Evolutionary conservation across 1,140 invertebrate species (phyloP).

Genomic region (Orchesella cincta): DNA sequence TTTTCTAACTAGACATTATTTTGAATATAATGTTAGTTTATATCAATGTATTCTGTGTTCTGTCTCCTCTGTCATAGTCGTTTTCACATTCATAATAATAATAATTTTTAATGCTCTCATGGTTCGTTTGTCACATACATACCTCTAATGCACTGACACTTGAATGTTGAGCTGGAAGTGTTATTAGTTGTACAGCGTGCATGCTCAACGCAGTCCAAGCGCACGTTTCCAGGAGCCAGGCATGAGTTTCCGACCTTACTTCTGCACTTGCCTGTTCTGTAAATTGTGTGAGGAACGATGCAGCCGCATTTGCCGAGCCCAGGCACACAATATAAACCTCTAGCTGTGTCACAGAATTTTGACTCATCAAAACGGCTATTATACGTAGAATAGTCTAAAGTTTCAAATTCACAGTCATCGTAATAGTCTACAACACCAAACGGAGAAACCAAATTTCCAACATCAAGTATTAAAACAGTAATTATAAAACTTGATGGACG

Average conservation of each 20-base stretch:
- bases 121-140: background rate
- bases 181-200: slow-evolving; percentile 32
- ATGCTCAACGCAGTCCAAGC: slow-evolving; percentile 42
- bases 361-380: slow-evolving; percentile 25
- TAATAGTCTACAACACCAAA: slow-evolving; percentile 38
- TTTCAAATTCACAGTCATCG: slow-evolving; percentile 39
- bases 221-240: slow-evolving; percentile 21
- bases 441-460: background rate
- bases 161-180: background rate
- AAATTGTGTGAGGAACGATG: slow-evolving; percentile 36
- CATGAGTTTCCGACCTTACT: slow-evolving; percentile 35
- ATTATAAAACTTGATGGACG: background rate
- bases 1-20: background rate
- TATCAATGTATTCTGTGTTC: too few relatives aligned
- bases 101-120: background rate
- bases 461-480: background rate
- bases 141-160: slow-evolving; percentile 34
- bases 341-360: slow-evolving; percentile 33
- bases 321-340: slow-evolving; percentile 40
- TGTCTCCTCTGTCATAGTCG: too few relatives aligned
- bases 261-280: slow-evolving; percentile 41
- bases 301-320: slow-evolving; percentile 42
- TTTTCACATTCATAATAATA: background rate
- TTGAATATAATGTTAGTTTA: too few relatives aligned
- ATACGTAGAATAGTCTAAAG: slow-evolving; percentile 14